phyloP scores from a whole-genome alignment of 2,888 invertebrate species.

The Dyspetes luteomarginatus region DNA sequence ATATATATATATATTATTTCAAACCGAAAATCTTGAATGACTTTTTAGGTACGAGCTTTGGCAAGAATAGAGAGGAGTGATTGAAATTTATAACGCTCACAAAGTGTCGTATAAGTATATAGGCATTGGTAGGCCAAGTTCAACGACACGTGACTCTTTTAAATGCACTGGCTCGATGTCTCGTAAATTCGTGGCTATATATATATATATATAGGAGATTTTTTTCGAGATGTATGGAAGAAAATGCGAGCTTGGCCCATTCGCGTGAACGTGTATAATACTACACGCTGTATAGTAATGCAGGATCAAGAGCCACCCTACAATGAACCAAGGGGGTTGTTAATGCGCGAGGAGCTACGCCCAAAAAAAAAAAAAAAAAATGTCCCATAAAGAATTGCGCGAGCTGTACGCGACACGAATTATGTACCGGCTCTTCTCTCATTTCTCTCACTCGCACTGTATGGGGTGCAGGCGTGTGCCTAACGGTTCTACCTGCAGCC shows the following conservation, averaged over 20 bases:
- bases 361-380: constrained; percentile 64
- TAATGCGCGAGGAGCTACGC: constrained; percentile 64
- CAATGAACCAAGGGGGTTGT: constrained; percentile 40
- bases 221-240: background rate
- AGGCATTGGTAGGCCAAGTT: constrained; percentile 18
- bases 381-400: constrained; percentile 72
- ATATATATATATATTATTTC: constrained; percentile 34
- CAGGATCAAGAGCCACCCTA: constrained; percentile 46
- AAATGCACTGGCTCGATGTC: constrained; percentile 46
- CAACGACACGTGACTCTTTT: constrained; percentile 61
- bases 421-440: constrained; percentile 34
- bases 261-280: constrained; percentile 18
- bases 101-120: constrained; percentile 29
- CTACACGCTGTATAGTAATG: constrained; percentile 12
- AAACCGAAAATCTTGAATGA: constrained; percentile 43
- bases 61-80: constrained; percentile 59
- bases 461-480: constrained; percentile 47
- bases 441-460: constrained; percentile 26
- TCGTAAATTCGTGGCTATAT: constrained; percentile 51
- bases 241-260: constrained; percentile 9
- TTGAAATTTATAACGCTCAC: constrained; percentile 59
- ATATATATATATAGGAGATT: constrained; percentile 12
- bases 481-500: constrained; percentile 78
- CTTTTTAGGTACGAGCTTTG: background rate
- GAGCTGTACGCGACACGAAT: constrained; percentile 59